Base-by-base conservation (phyloP, 2,797 vertebrate species). In the Perodicticus potto region DNA sequence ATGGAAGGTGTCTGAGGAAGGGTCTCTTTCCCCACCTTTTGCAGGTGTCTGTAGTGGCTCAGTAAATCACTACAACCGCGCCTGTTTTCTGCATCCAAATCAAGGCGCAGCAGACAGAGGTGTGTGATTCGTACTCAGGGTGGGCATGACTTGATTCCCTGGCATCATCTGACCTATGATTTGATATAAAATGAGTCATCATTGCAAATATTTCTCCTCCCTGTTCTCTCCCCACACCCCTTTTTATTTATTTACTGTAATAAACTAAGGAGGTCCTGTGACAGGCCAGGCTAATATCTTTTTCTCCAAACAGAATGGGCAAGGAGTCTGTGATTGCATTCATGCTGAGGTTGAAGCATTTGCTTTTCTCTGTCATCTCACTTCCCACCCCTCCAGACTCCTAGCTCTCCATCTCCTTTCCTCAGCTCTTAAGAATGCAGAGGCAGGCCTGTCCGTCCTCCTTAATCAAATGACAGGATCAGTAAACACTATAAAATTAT, bases 381-480 rank as follows among this genome's bases (percentile, higher is more conserved):
- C 23, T 40, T 91, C n/a, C 53, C 3, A 70, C 49, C 20, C 91
- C 61, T 82, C 43, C 61, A 82, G 89, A 88, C 61, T 82, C 29
- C 63, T 81, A 53, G 34, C 27, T 91, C 70, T 53, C 40, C 55
- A 93, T 84, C 69, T 57, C n/a, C 86, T 77, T 53, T 92, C 37
- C 77, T 95, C 85, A 94, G 85, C 78, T 92, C 88, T 61, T 69
- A 95, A 95, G 87, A 92, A 93, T 97, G 85, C 57, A 53, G 94
- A 86, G 85, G 76, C 91, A 98, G 93, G 88, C 81, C 81, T 94
- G 74, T 87, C 93, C 93, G 76, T 97, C 78, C 96, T 97, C 95
- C 86, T 93, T 87, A 95, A 97, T 95, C 74, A 94, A 94, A 94
- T 85, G 89, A 57, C 61, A 86, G 84, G 61, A 89, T 94, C 93